These are phyloP conservation scores for Anoncus sp. DNA, from an alignment of 2,888 invertebrate genomes.

Conservation along the genomic window DNA sequence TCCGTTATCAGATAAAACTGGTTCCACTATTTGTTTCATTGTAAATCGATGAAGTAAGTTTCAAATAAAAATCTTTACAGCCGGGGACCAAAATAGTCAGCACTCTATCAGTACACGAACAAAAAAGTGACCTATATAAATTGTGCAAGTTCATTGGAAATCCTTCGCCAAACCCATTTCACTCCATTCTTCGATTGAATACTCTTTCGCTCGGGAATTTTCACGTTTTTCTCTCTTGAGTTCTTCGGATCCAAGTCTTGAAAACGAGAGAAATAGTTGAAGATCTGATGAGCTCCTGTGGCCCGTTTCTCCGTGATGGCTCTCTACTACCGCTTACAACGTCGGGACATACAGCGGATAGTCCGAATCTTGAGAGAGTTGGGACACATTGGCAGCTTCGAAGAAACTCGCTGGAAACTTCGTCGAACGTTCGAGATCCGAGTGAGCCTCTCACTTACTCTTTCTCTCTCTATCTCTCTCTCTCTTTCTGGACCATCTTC, in stretches of 20 bases:
- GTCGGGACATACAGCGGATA: constrained; percentile 46
- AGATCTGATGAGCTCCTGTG: constrained; percentile 50
- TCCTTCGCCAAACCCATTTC: background rate
- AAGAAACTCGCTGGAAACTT: constrained; percentile 74
- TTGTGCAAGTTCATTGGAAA: background rate
- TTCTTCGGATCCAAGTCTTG: constrained; percentile 23
- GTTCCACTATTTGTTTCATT: too few species aligned
- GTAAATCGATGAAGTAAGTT: too few species aligned
- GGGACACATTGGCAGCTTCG: constrained; percentile 65
- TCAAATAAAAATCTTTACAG: too few species aligned
- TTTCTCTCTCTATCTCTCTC: background rate
- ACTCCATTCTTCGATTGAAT: constrained; percentile 44
- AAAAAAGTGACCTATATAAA: too few species aligned
- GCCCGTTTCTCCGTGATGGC: constrained; percentile 40
- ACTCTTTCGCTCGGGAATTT: constrained; percentile 31
- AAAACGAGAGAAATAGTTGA: constrained; percentile 38
- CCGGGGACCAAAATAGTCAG: too few species aligned
- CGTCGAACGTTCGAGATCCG: constrained; percentile 73
- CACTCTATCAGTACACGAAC: too few species aligned
- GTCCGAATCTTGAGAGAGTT: constrained; percentile 49
- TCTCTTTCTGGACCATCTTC: constrained; percentile 46
- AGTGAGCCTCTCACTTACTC: constrained; percentile 5
- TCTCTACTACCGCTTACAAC: constrained; percentile 12
- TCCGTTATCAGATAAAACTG: too few species aligned
- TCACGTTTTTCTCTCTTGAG: constrained; percentile 15